Evolutionary conservation across 2,797 vertebrate species (phyloP).

Genomic region (Pseudochirops cupreus): DNA sequence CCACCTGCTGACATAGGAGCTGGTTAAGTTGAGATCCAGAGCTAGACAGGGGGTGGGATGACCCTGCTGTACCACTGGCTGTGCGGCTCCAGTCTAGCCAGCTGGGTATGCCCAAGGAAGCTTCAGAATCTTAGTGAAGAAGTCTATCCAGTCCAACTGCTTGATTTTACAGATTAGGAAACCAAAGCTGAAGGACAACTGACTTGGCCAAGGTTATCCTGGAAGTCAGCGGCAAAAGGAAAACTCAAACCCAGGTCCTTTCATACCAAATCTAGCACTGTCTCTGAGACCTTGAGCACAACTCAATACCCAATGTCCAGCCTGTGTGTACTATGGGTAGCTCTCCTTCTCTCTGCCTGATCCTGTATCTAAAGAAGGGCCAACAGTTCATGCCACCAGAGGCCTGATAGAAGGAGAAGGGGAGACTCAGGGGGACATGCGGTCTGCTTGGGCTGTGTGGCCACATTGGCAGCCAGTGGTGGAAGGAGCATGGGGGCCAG

Average conservation of each 20-base stretch:
- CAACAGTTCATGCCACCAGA: neutral
- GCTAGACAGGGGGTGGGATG: neutral
- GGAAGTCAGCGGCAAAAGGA: neutral
- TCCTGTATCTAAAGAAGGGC: neutral
- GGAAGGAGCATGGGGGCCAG: accelerated
- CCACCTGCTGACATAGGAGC: neutral
- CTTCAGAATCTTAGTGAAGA: neutral
- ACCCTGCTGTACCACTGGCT: neutral
- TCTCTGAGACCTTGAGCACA: neutral
- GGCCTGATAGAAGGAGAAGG: neutral
- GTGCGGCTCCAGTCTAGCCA: neutral
- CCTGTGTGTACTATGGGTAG: neutral
- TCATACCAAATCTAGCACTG: neutral
- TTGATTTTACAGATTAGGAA: neutral
- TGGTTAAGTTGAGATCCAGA: neutral
- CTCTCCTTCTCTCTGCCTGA: neutral
- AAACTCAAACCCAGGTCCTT: neutral
- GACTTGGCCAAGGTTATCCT: neutral
- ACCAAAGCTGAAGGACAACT: neutral
- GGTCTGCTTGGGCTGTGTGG: neutral
- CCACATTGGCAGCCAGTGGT: neutral
- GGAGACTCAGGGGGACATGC: neutral
- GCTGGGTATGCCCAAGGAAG: neutral
- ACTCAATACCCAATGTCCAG: neutral
- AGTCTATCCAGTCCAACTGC: neutral